phyloP scores from a whole-genome alignment of 2,113 vertebrate genomes.

The Anthoscopus minutus region DNA sequence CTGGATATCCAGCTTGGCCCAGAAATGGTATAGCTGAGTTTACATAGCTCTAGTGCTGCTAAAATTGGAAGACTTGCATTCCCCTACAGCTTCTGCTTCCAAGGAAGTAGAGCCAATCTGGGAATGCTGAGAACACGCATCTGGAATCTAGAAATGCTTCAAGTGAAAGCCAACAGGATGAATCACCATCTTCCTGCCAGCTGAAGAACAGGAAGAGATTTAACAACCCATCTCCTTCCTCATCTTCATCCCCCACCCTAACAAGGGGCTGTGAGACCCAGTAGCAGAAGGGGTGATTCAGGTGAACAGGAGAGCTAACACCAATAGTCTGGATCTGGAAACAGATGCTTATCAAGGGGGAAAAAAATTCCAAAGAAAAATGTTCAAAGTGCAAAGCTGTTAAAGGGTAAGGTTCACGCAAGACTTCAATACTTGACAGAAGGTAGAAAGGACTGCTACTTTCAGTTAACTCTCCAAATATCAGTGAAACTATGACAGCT shows the following conservation, averaged over 20 bases:
- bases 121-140: not conserved
- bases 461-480: not conserved
- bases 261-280: not conserved
- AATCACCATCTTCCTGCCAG: not conserved
- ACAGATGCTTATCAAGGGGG: not conserved
- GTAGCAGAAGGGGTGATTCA: not conserved
- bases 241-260: not conserved
- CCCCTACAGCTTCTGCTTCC: not conserved
- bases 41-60: not conserved
- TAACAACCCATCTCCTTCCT: not conserved
- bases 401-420: not conserved
- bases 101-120: not conserved
- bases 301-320: not conserved
- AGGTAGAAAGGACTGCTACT: not conserved
- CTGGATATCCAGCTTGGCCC: slow-evolving; percentile 16
- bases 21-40: not conserved
- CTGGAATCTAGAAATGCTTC: slow-evolving; percentile 14
- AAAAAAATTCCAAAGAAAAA: not conserved
- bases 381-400: not conserved
- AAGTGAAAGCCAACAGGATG: not conserved
- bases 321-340: not conserved
- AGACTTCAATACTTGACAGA: not conserved
- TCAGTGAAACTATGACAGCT: not conserved
- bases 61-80: not conserved
- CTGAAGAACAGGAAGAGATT: not conserved